phyloP scores from a whole-genome alignment of 2,797 vertebrate species.

The Paramormyrops hopkinsi region DNA sequence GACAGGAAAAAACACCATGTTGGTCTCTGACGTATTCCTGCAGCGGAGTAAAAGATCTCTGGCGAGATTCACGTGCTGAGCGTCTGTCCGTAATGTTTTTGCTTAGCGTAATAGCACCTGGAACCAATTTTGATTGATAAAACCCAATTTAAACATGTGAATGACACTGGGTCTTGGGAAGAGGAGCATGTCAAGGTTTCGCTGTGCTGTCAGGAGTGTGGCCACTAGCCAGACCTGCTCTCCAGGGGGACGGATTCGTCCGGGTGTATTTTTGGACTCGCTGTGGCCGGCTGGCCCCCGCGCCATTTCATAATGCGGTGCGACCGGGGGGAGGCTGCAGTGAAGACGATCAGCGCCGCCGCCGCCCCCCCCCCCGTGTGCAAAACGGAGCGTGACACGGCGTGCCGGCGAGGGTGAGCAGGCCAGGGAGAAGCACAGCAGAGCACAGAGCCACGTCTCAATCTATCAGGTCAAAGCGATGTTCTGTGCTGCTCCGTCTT shows the following conservation, averaged over 20 bases:
- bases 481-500: neutral
- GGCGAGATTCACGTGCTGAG: neutral
- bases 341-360: neutral
- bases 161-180: neutral
- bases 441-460: neutral
- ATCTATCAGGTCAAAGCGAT: neutral
- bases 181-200: neutral
- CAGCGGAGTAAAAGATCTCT: neutral
- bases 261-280: constrained; percentile 48
- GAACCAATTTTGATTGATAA: neutral
- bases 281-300: constrained; percentile 25
- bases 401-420: neutral
- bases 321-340: constrained; percentile 16
- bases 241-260: constrained; percentile 24
- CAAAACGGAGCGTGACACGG: neutral
- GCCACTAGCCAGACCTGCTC: neutral
- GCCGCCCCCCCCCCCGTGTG: neutral
- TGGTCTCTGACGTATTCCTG: neutral
- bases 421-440: neutral
- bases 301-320: constrained; percentile 27
- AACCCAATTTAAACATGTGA: neutral
- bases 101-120: neutral
- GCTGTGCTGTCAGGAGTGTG: neutral
- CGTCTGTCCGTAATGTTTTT: neutral
- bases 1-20: neutral